Conservation (phyloP, 2,797 vertebrate species). For the Coluber constrictor region DNA sequence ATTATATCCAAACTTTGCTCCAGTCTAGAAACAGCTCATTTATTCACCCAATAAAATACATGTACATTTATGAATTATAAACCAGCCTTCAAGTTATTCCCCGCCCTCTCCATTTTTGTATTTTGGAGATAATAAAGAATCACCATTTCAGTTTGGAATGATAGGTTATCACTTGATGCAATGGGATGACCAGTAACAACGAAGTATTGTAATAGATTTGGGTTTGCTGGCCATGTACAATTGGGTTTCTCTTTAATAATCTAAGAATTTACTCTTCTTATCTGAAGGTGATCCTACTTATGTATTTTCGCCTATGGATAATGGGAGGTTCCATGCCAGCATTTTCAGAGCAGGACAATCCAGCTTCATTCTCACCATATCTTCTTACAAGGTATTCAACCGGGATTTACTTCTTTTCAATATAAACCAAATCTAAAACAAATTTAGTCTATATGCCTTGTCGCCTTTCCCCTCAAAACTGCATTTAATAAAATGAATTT, state of each 20-base stretch:
- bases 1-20: not conserved
- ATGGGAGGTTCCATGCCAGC: constrained; percentile 98
- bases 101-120: not conserved
- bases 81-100: not conserved
- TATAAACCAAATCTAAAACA: not conserved
- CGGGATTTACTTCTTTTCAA: not conserved
- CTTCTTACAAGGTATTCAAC: constrained; percentile 85
- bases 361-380: constrained; percentile 90
- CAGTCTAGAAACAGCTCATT: not conserved
- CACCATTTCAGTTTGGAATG: not conserved
- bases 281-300: constrained; percentile 80
- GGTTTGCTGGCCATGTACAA: not conserved
- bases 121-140: not conserved
- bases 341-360: constrained; percentile 97
- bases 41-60: not conserved
- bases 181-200: not conserved
- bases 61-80: not conserved
- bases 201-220: not conserved
- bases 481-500: not conserved
- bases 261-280: constrained; percentile 30
- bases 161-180: not conserved
- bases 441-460: not conserved
- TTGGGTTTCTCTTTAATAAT: not conserved
- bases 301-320: constrained; percentile 89
- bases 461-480: not conserved